These are phyloP conservation scores for Pica pica DNA, from an alignment of 2,113 vertebrate species.

Conservation along the genomic window DNA sequence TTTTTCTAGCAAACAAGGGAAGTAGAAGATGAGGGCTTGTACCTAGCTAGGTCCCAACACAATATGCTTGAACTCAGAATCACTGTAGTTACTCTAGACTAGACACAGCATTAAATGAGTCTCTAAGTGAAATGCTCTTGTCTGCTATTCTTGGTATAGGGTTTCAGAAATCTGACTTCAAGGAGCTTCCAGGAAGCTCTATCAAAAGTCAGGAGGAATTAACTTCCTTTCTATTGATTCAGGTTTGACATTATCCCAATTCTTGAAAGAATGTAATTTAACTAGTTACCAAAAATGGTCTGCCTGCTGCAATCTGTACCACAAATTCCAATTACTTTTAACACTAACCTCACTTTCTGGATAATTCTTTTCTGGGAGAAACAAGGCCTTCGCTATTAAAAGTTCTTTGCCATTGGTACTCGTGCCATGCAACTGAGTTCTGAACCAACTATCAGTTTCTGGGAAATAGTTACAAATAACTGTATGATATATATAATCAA, in stretches of 20 bases:
- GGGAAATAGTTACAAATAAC: background rate
- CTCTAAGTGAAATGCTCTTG: background rate
- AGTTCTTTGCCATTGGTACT: background rate
- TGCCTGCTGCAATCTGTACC: background rate
- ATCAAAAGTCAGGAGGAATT: background rate
- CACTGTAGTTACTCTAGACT: background rate
- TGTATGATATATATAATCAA: background rate
- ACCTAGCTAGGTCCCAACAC: background rate
- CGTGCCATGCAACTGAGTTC: accelerated
- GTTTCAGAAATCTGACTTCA: background rate
- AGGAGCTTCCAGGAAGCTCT: background rate
- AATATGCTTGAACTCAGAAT: background rate
- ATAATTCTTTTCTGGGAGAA: background rate
- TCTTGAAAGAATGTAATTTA: background rate
- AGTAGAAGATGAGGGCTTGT: background rate
- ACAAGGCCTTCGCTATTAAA: background rate
- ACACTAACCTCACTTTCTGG: background rate
- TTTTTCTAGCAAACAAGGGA: background rate
- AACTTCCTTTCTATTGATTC: background rate
- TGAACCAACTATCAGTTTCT: background rate
- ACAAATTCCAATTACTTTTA: background rate
- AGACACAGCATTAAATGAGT: background rate
- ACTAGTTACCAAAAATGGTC: background rate
- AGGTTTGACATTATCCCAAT: background rate
- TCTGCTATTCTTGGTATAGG: accelerated